A percentile compares a stretch with the other conserved stretches of the same genome.
Conservation (phyloP, 1,140 invertebrate species). For the Oscheius sp. region DNA sequence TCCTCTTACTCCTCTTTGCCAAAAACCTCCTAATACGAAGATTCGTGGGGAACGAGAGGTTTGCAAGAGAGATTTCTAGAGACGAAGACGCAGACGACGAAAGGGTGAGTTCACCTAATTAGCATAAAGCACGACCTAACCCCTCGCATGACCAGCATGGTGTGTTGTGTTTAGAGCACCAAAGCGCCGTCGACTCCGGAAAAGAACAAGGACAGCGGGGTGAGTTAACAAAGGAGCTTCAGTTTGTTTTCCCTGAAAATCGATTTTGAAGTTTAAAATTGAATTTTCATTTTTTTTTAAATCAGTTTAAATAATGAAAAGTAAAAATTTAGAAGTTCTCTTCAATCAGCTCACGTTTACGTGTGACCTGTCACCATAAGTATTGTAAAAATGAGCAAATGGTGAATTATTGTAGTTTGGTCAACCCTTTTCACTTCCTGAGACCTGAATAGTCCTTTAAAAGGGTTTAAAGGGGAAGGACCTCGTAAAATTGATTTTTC, state of each 20-base stretch:
- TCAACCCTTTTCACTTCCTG: no score
- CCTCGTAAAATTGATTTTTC: no score
- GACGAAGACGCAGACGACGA: slow-evolving; percentile 36
- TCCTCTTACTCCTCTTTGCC: slow-evolving; percentile 47
- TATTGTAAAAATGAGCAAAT: no score
- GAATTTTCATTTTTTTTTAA: no score
- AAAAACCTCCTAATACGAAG: slow-evolving; percentile 12
- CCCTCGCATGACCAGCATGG: background rate
- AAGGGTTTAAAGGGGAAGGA: no score
- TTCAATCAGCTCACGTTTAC: no score
- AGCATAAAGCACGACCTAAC: slow-evolving; percentile 15
- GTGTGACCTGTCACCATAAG: no score
- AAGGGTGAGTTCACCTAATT: background rate
- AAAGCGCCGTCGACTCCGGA: slow-evolving; percentile 37
- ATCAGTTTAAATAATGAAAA: no score
- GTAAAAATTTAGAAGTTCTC: no score
- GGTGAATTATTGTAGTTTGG: no score
- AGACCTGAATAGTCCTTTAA: no score
- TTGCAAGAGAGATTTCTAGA: slow-evolving; percentile 26
- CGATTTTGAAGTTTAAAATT: no score
- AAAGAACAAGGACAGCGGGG: background rate
- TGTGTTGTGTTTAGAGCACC: slow-evolving; percentile 24
- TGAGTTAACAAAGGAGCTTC: background rate
- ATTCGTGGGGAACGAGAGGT: slow-evolving; percentile 30
- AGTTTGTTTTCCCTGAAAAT: background rate